These are phyloP conservation scores for Stratiolaelaps scimitus DNA, from an alignment of 1,140 invertebrate species.

Conservation along the genomic window DNA sequence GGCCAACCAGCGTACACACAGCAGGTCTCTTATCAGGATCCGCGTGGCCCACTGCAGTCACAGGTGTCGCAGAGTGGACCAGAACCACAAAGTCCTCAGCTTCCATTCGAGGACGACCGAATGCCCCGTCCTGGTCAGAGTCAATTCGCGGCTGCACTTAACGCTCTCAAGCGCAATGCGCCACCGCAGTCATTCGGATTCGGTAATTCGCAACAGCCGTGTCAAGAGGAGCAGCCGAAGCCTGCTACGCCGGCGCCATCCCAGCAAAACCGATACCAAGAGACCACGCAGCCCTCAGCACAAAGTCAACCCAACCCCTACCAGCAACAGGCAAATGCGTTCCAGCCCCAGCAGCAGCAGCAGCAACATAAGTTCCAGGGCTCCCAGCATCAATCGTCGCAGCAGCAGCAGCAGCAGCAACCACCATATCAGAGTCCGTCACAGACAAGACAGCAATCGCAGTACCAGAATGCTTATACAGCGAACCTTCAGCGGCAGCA, in stretches of 20 bases:
- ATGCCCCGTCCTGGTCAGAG: slow-evolving; percentile 14
- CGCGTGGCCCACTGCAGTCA: neutral
- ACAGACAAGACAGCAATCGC: neutral
- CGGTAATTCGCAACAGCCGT: slow-evolving; percentile 5
- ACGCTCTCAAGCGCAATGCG: slow-evolving; percentile 5
- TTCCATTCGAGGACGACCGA: slow-evolving; percentile 10
- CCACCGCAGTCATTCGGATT: slow-evolving; percentile 19
- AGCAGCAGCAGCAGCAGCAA: slow-evolving; percentile 11
- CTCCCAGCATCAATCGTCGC: neutral
- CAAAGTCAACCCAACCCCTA: neutral
- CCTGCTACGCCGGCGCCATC: neutral
- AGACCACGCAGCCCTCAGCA: neutral
- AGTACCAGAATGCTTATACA: neutral
- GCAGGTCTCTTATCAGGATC: too few relatives aligned
- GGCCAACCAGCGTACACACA: too few relatives aligned
- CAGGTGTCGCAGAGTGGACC: neutral
- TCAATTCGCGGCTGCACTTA: slow-evolving; percentile 14
- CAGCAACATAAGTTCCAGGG: neutral
- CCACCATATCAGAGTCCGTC: too few relatives aligned
- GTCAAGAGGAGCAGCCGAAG: neutral
- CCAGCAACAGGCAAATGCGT: neutral
- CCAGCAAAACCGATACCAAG: neutral
- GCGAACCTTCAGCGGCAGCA: neutral
- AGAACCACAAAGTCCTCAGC: slow-evolving; percentile 11
- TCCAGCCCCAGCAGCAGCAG: neutral